Percentiles rank a stretch among this genome's conserved stretches.
Conservation (phyloP, 2,888 invertebrate species). For the Entomobrya multifasciata region DNA sequence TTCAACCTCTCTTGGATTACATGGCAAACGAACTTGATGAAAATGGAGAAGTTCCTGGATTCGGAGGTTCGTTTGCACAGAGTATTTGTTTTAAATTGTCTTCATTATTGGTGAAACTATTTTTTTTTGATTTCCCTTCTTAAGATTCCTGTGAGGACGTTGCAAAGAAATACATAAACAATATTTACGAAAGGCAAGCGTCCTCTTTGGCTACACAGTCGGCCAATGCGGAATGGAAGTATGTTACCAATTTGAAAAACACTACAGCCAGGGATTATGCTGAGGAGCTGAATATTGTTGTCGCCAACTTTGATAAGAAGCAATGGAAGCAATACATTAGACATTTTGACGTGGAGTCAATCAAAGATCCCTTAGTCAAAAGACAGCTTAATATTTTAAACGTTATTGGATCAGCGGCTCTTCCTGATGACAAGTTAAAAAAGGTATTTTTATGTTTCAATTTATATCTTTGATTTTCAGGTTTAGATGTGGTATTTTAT, state of each 20-base stretch:
- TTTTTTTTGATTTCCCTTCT: not conserved
- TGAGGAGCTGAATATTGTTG: slow-evolving; percentile 64
- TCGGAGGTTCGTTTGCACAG: slow-evolving; percentile 69
- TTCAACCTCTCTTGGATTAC: slow-evolving; percentile 80
- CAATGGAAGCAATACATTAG: slow-evolving; percentile 87
- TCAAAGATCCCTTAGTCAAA: slow-evolving; percentile 86
- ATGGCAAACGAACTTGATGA: slow-evolving; percentile 79
- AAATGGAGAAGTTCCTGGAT: slow-evolving; percentile 79
- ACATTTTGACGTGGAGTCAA: slow-evolving; percentile 83
- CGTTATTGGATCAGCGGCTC: slow-evolving; percentile 87
- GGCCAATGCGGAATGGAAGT: slow-evolving; percentile 81
- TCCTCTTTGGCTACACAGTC: slow-evolving; percentile 80
- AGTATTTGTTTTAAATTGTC: not conserved
- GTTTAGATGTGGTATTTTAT: no score
- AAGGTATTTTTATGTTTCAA: no score
- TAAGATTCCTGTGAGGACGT: slow-evolving; percentile 72
- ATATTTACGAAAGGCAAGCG: slow-evolving; percentile 66
- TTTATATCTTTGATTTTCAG: no score
- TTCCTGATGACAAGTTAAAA: slow-evolving; percentile 87
- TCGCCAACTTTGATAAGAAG: slow-evolving; percentile 86
- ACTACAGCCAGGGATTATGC: slow-evolving; percentile 68
- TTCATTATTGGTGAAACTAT: no score
- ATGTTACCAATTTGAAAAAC: slow-evolving; percentile 81
- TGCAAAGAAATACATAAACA: slow-evolving; percentile 68
- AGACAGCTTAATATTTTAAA: slow-evolving; percentile 88